A percentile compares a stretch with the other conserved stretches of the same genome.
Evolutionary conservation across 2,888 invertebrate genomes (phyloP).

Genomic region (Microctonus hyperodae): DNA sequence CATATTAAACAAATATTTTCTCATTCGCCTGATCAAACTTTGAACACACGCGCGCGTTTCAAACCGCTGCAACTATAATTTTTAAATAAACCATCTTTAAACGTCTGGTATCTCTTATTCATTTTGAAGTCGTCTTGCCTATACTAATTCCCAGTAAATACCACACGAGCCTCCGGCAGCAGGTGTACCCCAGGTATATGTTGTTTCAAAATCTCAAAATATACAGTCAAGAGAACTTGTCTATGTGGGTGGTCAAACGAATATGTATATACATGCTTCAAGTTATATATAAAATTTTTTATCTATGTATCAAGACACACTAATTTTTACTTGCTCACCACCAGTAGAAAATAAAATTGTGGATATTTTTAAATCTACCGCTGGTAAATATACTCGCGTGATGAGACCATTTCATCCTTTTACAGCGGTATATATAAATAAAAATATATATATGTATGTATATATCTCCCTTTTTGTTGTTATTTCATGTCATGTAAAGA

Average conservation of each 20-base stretch:
- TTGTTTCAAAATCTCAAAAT: conserved; percentile 53
- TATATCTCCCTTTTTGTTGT: conserved; percentile 10
- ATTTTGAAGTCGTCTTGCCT: conserved; percentile 43
- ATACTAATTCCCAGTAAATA: conserved; percentile 53
- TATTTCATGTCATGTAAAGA: conserved; percentile 4
- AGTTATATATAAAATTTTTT: neutral
- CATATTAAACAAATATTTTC: neutral
- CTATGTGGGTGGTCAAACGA: conserved; percentile 45
- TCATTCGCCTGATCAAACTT: neutral
- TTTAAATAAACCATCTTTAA: neutral
- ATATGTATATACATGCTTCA: conserved; percentile 26
- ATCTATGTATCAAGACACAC: too few species aligned
- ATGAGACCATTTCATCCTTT: neutral
- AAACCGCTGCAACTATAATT: conserved; percentile 3
- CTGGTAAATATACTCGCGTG: too few species aligned
- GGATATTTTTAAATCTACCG: too few species aligned
- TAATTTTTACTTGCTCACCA: too few species aligned
- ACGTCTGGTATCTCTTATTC: neutral
- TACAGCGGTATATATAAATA: conserved; percentile 25
- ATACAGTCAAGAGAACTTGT: conserved; percentile 39
- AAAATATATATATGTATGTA: neutral
- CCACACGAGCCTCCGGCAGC: conserved; percentile 36
- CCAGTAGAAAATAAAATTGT: too few species aligned
- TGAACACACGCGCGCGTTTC: conserved; percentile 3
- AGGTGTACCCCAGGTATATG: conserved; percentile 55